Percentiles rank a stretch among this genome's conserved stretches.
These are phyloP conservation scores for Gymnocephalus cernua DNA, from an alignment of 2,113 vertebrate species.

Conservation along the genomic window DNA sequence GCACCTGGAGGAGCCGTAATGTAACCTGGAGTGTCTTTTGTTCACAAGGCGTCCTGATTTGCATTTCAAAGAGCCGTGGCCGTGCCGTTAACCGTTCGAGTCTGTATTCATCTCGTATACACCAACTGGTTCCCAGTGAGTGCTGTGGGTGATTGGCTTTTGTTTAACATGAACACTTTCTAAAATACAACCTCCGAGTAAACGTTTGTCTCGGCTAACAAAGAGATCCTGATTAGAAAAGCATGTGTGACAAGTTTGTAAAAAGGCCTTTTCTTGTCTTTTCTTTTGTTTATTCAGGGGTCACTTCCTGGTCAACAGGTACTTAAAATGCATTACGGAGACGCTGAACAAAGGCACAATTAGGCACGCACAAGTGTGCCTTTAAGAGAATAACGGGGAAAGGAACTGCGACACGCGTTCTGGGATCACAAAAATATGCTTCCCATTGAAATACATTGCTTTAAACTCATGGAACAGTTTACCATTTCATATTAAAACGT, in stretches of 20 bases:
- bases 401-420: too few relatives aligned
- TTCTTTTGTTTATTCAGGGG: background rate
- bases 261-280: background rate
- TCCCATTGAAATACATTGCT: too few relatives aligned
- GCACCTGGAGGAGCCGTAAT: constrained; percentile 23
- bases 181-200: background rate
- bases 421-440: too few relatives aligned
- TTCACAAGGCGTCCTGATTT: constrained; percentile 35
- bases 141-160: background rate
- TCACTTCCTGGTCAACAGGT: background rate
- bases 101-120: constrained; percentile 1
- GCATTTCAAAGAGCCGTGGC: constrained; percentile 46
- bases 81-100: constrained; percentile 29
- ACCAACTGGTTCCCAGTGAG: background rate
- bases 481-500: too few relatives aligned
- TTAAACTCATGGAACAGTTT: too few relatives aligned
- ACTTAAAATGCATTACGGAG: background rate
- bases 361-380: too few relatives aligned
- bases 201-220: background rate
- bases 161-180: background rate
- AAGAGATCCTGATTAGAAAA: background rate
- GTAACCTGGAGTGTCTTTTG: constrained; percentile 17
- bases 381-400: too few relatives aligned
- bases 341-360: background rate
- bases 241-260: background rate